phyloP scores from a whole-genome alignment of 2,888 invertebrate genomes.

The Lamproptera curius region DNA sequence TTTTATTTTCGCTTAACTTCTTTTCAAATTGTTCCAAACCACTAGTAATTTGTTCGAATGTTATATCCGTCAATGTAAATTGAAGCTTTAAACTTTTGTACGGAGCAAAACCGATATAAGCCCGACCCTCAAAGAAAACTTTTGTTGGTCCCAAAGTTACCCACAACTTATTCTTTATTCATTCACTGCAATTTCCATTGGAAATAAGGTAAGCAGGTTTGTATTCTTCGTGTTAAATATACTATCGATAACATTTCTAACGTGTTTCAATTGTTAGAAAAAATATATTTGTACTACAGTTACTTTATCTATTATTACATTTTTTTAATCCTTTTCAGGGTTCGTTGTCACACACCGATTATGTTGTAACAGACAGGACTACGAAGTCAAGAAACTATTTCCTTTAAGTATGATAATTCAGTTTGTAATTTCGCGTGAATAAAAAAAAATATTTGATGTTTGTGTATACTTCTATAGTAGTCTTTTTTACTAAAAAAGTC shows the following conservation, averaged over 20 bases:
- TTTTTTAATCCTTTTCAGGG: too few species aligned
- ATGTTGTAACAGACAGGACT: too few species aligned
- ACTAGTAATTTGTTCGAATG: slow-evolving; percentile 18
- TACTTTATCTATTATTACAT: too few species aligned
- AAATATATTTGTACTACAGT: too few species aligned
- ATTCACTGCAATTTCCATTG: slow-evolving; percentile 58
- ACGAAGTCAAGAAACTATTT: too few species aligned
- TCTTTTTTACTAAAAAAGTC: too few species aligned
- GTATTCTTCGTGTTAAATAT: slow-evolving; percentile 54
- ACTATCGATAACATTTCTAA: slow-evolving; percentile 53
- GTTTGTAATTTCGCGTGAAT: too few species aligned
- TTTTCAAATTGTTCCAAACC: slow-evolving; percentile 4
- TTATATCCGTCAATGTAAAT: slow-evolving; percentile 39
- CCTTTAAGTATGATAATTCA: too few species aligned
- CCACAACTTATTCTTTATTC: slow-evolving; percentile 54
- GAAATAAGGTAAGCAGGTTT: slow-evolving; percentile 53
- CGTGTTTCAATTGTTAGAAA: slow-evolving; percentile 43
- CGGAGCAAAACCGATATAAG: slow-evolving; percentile 38
- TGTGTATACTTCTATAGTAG: too few species aligned
- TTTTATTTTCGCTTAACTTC: background rate
- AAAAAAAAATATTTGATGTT: too few species aligned
- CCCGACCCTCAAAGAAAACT: slow-evolving; percentile 33
- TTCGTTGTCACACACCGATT: too few species aligned
- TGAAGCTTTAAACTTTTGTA: slow-evolving; percentile 39
- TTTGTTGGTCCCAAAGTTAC: slow-evolving; percentile 33